Base-by-base conservation (phyloP, 1,140 invertebrate genomes). In the Acromyrmex echinatior region DNA sequence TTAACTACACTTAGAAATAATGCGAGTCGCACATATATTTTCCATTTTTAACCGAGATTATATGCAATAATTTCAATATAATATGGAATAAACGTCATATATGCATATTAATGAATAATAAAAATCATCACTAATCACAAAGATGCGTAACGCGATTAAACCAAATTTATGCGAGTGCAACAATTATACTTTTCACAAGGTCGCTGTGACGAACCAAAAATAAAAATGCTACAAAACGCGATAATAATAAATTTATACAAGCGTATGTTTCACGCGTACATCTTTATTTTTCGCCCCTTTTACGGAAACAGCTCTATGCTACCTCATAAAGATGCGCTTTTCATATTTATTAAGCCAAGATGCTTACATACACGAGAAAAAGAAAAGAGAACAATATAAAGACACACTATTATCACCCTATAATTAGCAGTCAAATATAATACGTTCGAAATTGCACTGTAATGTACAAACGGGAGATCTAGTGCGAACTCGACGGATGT, bases 361-460 rank as follows among this genome's bases (percentile, higher is more conserved):
- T 82, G 82, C 73, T 90, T 90, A 91, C 74, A 71, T 88, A 88
- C 87, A 86, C 21, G 56, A 74, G 56, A 76, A 76, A 84, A 62
- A 51, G 39, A 74, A 82, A 62, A 74, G 25, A 49, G 58, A 84
- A 65, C 39, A 49, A 81, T 45, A 56, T 71, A 81, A 45, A 45
- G 35, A 58, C 21, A 60, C 79, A 14, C 53, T 71, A 87, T 65
- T 80, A 86, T 88, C 86, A 89, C 66, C 79, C 79, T 84, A 86
- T 81, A 70, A 68, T 79, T 79, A 63, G 71, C 82, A 88, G 81
- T 90, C 88, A 71, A 91, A 66, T 91, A 90, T 70, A 90, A 90
- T 91, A 90, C 80, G 90, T 91, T 91, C 74, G 79, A 86, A 88
- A 91, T 91, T 91, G 90, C 89, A 91, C 90, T 90, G 87, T 90